Conservation (phyloP, 2,888 invertebrate genomes). For the Deilephila porcellus region DNA sequence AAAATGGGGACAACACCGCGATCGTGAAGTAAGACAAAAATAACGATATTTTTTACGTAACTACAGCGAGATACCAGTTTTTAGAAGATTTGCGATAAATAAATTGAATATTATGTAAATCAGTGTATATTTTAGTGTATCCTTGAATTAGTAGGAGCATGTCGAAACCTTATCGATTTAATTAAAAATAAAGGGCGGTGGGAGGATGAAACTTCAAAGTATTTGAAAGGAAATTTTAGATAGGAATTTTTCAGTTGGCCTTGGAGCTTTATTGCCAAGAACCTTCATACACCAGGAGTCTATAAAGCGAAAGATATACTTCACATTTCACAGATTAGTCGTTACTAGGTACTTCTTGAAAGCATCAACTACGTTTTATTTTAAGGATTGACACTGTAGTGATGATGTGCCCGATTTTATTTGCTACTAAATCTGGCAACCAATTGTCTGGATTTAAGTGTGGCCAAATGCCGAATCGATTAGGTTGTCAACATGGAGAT, state of each 20-base stretch:
- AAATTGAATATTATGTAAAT: too few species aligned
- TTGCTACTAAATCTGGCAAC: neutral
- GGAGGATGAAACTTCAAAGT: slow-evolving; percentile 33
- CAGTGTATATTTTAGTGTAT: too few species aligned
- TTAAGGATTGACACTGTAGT: neutral
- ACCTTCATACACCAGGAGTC: slow-evolving; percentile 19
- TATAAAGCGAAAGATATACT: neutral
- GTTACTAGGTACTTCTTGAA: too few species aligned
- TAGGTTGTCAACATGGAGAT: too few species aligned
- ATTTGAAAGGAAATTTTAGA: slow-evolving; percentile 34
- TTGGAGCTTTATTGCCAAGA: slow-evolving; percentile 35
- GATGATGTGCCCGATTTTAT: neutral
- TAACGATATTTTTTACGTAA: too few species aligned
- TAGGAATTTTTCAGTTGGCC: slow-evolving; percentile 35
- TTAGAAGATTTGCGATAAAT: too few species aligned
- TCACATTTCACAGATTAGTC: neutral
- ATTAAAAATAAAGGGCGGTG: slow-evolving; percentile 36
- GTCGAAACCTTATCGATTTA: slow-evolving; percentile 28
- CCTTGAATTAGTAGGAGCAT: slow-evolving; percentile 25
- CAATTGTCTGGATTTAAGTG: neutral
- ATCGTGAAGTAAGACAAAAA: too few species aligned
- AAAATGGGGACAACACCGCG: too few species aligned
- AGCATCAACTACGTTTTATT: neutral
- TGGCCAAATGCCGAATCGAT: neutral
- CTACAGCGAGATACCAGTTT: too few species aligned